phyloP scores from a whole-genome alignment of 2,797 vertebrate genomes.

The Neopelma chrysocephalum region DNA sequence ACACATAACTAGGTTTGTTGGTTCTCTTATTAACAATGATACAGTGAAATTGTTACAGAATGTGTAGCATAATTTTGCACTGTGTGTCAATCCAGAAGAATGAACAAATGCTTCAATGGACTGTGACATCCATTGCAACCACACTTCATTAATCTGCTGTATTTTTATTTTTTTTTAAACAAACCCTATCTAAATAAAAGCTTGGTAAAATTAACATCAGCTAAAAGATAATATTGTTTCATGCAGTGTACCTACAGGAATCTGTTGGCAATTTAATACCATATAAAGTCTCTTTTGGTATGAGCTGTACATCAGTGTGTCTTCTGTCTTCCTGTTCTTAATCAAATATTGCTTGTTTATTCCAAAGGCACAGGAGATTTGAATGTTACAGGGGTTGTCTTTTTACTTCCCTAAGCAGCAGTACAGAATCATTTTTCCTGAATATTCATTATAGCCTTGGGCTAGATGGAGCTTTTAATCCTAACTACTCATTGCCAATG shows the following conservation, averaged over 20 bases:
- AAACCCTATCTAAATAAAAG: neutral
- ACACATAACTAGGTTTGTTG: neutral
- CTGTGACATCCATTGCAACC: neutral
- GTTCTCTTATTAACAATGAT: conserved; percentile 5
- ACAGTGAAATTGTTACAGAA: neutral
- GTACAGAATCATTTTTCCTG: conserved; percentile 51
- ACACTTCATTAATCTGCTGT: neutral
- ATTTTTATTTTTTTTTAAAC: neutral
- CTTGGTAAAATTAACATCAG: neutral
- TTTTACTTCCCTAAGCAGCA: conserved; percentile 54
- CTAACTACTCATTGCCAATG: conserved; percentile 63
- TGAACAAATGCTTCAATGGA: neutral
- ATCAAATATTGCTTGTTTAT: conserved; percentile 64
- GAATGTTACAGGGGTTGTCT: conserved; percentile 50
- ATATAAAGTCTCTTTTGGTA: conserved; percentile 7
- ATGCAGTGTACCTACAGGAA: neutral
- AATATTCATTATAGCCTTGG: conserved; percentile 69
- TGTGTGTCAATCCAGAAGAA: conserved; percentile 21
- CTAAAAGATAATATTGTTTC: neutral
- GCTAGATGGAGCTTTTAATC: conserved; percentile 64
- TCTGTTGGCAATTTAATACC: conserved; percentile 14
- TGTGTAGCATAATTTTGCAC: neutral
- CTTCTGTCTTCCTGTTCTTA: conserved; percentile 38
- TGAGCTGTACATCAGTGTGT: neutral
- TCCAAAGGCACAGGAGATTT: conserved; percentile 56